These are phyloP conservation scores for Drosophila formosana DNA, from an alignment of 2,888 invertebrate genomes.

Conservation along the genomic window DNA sequence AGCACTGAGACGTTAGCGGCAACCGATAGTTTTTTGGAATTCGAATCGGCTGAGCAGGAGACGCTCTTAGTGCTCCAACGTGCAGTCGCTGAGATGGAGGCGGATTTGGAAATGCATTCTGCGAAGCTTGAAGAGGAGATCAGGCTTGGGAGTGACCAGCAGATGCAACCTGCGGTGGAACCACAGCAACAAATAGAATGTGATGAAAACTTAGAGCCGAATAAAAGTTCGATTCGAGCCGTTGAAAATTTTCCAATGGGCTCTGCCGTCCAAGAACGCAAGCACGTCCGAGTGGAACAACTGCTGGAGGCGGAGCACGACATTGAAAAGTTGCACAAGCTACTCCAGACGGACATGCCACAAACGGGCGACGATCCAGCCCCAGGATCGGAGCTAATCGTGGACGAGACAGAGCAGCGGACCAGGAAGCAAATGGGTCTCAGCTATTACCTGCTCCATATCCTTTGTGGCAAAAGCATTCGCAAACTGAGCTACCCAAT, in stretches of 20 bases:
- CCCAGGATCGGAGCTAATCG: constrained; percentile 5
- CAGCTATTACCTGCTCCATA: constrained; percentile 32
- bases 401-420: not conserved
- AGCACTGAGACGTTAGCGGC: constrained; percentile 12
- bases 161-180: not conserved
- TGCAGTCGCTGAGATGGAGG: constrained; percentile 73
- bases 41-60: constrained; percentile 50
- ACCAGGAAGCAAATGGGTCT: constrained; percentile 12
- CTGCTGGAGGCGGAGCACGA: constrained; percentile 52
- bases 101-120: constrained; percentile 48
- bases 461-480: constrained; percentile 36
- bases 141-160: constrained; percentile 8
- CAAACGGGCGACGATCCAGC: not conserved
- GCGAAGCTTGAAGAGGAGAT: constrained; percentile 32
- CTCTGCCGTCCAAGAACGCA: constrained; percentile 27
- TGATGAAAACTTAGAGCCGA: not conserved
- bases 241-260: constrained; percentile 1
- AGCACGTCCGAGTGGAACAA: constrained; percentile 55
- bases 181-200: not conserved
- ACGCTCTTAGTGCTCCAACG: constrained; percentile 60
- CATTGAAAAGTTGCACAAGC: constrained; percentile 46
- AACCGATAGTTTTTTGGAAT: constrained; percentile 19
- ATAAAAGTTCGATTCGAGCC: not conserved
- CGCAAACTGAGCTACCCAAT: constrained; percentile 51
- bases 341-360: constrained; percentile 36